Evolutionary conservation across 2,113 vertebrate genomes (phyloP).

Genomic region (Struthidea cinerea): DNA sequence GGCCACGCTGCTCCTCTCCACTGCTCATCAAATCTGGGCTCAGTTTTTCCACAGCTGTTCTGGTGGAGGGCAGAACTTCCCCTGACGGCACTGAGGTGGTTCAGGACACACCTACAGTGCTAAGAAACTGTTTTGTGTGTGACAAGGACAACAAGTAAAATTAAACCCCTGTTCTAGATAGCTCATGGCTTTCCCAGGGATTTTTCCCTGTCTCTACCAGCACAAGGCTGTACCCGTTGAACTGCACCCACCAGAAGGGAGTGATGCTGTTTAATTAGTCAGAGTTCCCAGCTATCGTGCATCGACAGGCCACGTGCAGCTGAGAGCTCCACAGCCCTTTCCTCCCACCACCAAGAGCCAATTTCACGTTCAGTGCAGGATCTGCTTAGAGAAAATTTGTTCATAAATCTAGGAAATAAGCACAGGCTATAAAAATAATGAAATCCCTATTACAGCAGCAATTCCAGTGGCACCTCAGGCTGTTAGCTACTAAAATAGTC

Average conservation of each 20-base stretch:
- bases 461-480: constrained; percentile 30
- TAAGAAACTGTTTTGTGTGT: not conserved
- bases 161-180: not conserved
- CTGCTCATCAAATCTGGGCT: not conserved
- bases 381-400: constrained; percentile 10
- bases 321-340: not conserved
- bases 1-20: not conserved
- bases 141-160: not conserved
- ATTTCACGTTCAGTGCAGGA: not conserved
- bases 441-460: constrained; percentile 39
- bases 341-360: not conserved
- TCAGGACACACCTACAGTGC: not conserved
- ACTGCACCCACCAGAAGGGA: not conserved
- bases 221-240: not conserved
- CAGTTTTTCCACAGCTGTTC: not conserved
- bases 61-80: not conserved
- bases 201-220: not conserved
- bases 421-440: constrained; percentile 40
- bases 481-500: constrained; percentile 18
- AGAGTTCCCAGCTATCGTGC: not conserved
- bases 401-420: constrained; percentile 56
- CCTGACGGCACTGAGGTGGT: not conserved
- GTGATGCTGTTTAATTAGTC: not conserved
- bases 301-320: not conserved
- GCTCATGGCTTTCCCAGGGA: not conserved